Conservation (phyloP, 2,113 vertebrate genomes). For the Hylia prasina region DNA sequence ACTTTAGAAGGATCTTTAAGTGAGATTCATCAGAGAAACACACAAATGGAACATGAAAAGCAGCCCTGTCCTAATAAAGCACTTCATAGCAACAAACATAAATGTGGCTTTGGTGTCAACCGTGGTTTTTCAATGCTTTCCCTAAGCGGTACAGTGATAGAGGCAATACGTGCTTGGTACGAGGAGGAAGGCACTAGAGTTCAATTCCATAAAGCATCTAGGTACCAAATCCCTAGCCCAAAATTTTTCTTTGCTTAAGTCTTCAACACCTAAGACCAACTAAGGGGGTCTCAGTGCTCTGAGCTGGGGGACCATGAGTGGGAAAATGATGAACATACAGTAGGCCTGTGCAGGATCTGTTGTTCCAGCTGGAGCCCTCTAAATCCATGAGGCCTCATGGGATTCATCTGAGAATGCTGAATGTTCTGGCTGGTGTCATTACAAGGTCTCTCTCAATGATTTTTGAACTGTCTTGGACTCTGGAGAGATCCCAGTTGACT, state of each 20-base stretch:
- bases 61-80: background rate
- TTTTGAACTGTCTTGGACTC: background rate
- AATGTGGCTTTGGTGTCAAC: background rate
- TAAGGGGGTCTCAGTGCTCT: background rate
- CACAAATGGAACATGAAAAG: background rate
- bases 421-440: background rate
- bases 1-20: background rate
- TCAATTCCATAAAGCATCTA: background rate
- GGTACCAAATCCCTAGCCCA: background rate
- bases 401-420: background rate
- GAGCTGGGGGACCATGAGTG: background rate
- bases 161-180: background rate
- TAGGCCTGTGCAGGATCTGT: background rate
- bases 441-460: background rate
- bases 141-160: background rate
- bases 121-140: background rate
- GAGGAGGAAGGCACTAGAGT: background rate
- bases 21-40: background rate
- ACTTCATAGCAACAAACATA: background rate
- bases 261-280: background rate
- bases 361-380: background rate
- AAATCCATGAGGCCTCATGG: fast-evolving
- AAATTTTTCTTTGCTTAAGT: background rate
- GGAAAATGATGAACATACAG: fast-evolving
- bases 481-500: background rate